These are phyloP conservation scores for Caerostris darwini DNA, from an alignment of 1,140 invertebrate genomes.

Conservation along the genomic window DNA sequence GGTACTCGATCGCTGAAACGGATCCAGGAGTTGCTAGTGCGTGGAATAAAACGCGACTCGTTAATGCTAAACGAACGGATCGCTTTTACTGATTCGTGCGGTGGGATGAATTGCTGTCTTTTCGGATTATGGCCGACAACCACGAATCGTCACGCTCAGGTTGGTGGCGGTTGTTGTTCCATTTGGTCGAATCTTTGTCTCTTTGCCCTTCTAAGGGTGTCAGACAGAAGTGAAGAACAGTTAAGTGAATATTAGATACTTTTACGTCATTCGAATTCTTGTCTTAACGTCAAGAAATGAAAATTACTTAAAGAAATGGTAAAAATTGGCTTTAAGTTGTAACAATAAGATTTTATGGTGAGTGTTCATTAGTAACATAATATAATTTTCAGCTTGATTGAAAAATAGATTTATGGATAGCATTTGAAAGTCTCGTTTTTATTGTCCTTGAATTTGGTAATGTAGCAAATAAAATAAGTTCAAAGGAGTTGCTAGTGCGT, in stretches of 20 bases:
- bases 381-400: no score
- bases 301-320: neutral
- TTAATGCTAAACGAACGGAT: conserved; percentile 37
- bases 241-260: conserved; percentile 11
- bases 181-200: neutral
- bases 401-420: no score
- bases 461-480: no score
- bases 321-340: neutral
- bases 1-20: conserved; percentile 13
- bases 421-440: no score
- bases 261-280: neutral
- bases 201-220: neutral
- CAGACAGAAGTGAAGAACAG: neutral
- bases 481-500: conserved; percentile 22
- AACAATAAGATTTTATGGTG: no score
- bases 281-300: neutral
- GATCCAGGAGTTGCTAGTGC: conserved; percentile 8
- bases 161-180: neutral
- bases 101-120: conserved; percentile 28
- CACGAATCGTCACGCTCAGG: conserved; percentile 22
- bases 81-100: conserved; percentile 13
- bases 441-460: no score
- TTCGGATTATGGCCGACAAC: conserved; percentile 27
- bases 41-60: conserved; percentile 29
- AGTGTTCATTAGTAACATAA: no score